phyloP scores from a whole-genome alignment of 2,888 invertebrate genomes.

The Idaea straminata region DNA sequence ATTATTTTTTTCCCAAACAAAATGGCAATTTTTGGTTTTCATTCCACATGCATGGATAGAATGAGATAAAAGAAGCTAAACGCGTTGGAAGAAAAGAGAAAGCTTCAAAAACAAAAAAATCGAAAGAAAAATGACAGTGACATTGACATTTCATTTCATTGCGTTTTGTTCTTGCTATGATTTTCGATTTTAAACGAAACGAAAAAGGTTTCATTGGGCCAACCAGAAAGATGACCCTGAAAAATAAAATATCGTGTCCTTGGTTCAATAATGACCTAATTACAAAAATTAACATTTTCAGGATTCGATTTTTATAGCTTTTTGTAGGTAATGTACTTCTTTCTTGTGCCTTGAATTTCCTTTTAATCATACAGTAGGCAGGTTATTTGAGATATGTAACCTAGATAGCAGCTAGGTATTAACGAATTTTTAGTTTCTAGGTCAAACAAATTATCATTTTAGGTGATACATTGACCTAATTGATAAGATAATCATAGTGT shows the following conservation, averaged over 20 bases:
- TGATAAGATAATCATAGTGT: background rate
- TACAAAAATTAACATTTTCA: background rate
- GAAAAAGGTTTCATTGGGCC: too few species aligned
- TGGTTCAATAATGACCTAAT: background rate
- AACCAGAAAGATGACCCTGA: background rate
- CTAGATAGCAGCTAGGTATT: too few species aligned
- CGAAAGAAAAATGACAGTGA: background rate
- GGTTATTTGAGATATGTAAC: too few species aligned
- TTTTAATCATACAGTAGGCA: too few species aligned
- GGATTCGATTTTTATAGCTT: background rate
- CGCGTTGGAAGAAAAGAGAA: background rate
- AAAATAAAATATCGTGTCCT: background rate
- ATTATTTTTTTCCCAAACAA: background rate
- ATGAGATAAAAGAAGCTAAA: background rate
- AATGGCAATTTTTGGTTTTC: background rate
- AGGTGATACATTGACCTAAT: background rate
- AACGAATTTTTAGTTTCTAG: too few species aligned
- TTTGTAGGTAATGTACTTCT: too few species aligned
- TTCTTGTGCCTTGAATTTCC: too few species aligned
- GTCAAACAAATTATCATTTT: background rate
- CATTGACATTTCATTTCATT: background rate
- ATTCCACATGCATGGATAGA: background rate
- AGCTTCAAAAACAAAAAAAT: background rate
- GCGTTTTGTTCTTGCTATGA: background rate
- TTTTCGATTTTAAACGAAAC: too few species aligned